A percentile compares a stretch with the other conserved stretches of the same genome.
Conservation (phyloP, 2,888 invertebrate species). For the Pocota personata region DNA sequence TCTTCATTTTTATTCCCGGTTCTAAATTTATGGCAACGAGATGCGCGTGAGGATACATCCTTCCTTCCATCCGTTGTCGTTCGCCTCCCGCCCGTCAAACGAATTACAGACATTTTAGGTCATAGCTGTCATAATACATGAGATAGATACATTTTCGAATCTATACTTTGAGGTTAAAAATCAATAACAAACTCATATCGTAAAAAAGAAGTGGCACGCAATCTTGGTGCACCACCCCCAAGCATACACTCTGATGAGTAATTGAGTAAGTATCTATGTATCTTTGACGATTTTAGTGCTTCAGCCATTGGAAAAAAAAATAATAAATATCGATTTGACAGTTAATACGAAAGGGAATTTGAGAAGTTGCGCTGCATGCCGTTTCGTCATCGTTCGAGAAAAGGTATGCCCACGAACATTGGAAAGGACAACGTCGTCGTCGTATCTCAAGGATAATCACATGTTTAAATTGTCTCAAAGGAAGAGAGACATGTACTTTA, state of each 20-base stretch:
- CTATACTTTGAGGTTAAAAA: slow-evolving; percentile 50
- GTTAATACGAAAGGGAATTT: slow-evolving; percentile 40
- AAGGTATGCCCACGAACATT: neutral
- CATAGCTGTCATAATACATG: slow-evolving; percentile 30
- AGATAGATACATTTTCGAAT: slow-evolving; percentile 38
- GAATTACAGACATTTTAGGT: slow-evolving; percentile 46
- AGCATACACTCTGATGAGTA: slow-evolving; percentile 35
- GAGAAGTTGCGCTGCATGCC: neutral
- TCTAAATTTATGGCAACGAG: slow-evolving; percentile 53
- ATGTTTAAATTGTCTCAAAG: slow-evolving; percentile 44
- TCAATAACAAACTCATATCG: slow-evolving; percentile 44
- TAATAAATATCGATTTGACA: slow-evolving; percentile 54
- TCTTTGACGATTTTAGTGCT: slow-evolving; percentile 40
- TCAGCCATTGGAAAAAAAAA: slow-evolving; percentile 2
- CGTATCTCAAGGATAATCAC: slow-evolving; percentile 30
- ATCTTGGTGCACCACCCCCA: slow-evolving; percentile 6
- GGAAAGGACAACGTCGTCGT: neutral
- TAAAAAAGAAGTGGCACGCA: slow-evolving; percentile 51
- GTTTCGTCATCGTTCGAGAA: neutral
- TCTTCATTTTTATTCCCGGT: slow-evolving; percentile 28
- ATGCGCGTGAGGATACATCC: slow-evolving; percentile 53
- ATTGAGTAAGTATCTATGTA: slow-evolving; percentile 33
- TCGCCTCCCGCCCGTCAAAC: slow-evolving; percentile 5
- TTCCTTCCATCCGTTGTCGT: neutral
- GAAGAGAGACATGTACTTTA: slow-evolving; percentile 39